These are phyloP conservation scores for Leistus spinibarbis DNA, from an alignment of 2,888 invertebrate species.

Conservation along the genomic window DNA sequence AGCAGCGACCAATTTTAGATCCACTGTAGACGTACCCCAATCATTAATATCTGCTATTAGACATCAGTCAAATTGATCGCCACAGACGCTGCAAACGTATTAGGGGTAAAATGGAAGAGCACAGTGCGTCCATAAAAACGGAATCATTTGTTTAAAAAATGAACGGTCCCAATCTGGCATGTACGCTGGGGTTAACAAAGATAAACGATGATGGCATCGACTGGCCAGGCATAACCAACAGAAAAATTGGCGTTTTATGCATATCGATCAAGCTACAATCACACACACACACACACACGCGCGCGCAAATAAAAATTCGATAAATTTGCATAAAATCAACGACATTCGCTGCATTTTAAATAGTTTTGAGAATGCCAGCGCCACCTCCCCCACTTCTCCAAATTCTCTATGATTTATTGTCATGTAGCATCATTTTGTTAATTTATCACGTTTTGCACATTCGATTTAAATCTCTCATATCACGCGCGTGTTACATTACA, in stretches of 20 bases:
- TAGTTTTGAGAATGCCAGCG: constrained; percentile 2
- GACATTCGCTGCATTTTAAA: constrained; percentile 2
- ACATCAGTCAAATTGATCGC: constrained; percentile 23
- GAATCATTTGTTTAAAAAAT: constrained; percentile 39
- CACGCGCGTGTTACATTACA: background rate
- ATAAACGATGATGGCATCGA: constrained; percentile 35
- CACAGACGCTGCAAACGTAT: constrained; percentile 13
- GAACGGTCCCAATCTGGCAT: constrained; percentile 32
- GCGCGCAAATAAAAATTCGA: constrained; percentile 16
- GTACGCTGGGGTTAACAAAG: constrained; percentile 28
- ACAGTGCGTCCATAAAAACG: constrained; percentile 7
- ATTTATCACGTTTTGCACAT: background rate
- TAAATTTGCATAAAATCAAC: constrained; percentile 31
- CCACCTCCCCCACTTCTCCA: background rate
- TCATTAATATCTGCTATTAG: constrained; percentile 38
- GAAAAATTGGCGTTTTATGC: constrained; percentile 33
- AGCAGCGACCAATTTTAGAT: no score
- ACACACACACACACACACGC: constrained; percentile 15
- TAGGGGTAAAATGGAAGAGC: background rate
- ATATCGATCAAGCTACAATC: constrained; percentile 23
- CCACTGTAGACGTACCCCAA: constrained; percentile 30
- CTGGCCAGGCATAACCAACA: constrained; percentile 12
- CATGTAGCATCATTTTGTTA: background rate
- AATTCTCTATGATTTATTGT: background rate
- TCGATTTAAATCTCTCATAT: background rate